A percentile compares a stretch with the other conserved stretches of the same genome.
Evolutionary conservation across 2,113 vertebrate genomes (phyloP).

Genomic region (Pangasianodon gigas): DNA sequence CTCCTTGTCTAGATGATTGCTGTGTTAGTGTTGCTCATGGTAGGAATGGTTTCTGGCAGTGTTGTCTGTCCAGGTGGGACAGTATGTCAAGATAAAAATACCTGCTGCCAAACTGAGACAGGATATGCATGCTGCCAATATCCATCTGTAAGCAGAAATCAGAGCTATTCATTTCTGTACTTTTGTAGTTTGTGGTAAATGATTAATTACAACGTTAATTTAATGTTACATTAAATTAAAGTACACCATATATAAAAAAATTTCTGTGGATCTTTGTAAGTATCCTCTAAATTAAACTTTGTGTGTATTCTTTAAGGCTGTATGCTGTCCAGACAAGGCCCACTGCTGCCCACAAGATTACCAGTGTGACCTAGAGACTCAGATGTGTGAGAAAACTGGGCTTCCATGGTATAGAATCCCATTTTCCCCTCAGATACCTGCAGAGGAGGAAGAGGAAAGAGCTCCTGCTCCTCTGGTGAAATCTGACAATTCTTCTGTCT

Average conservation of each 20-base stretch:
- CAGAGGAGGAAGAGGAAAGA: neutral
- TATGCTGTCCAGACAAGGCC: conserved; percentile 68
- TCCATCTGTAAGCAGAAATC: conserved; percentile 62
- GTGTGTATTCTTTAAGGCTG: conserved; percentile 59
- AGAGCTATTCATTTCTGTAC: neutral
- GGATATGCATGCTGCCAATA: conserved; percentile 69
- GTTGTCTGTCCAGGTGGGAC: conserved; percentile 65
- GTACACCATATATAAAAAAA: neutral
- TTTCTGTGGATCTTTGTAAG: neutral
- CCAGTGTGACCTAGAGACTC: conserved; percentile 53
- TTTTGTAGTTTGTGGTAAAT: neutral
- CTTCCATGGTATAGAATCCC: conserved; percentile 54
- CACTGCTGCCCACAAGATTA: conserved; percentile 71
- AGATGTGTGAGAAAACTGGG: conserved; percentile 56
- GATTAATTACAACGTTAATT: neutral
- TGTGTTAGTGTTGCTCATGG: conserved; percentile 54
- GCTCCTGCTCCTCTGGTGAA: conserved; percentile 10
- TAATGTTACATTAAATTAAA: neutral
- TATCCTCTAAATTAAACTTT: neutral
- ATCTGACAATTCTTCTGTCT: neutral
- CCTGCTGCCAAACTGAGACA: conserved; percentile 60
- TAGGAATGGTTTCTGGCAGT: conserved; percentile 49
- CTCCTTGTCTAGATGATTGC: conserved; percentile 62
- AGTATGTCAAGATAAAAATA: conserved; percentile 52
- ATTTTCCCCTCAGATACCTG: conserved; percentile 53